Percentiles rank a stretch among this genome's conserved stretches.
Evolutionary conservation across 2,888 invertebrate genomes (phyloP).

Genomic region (Lepidonotus clava): DNA sequence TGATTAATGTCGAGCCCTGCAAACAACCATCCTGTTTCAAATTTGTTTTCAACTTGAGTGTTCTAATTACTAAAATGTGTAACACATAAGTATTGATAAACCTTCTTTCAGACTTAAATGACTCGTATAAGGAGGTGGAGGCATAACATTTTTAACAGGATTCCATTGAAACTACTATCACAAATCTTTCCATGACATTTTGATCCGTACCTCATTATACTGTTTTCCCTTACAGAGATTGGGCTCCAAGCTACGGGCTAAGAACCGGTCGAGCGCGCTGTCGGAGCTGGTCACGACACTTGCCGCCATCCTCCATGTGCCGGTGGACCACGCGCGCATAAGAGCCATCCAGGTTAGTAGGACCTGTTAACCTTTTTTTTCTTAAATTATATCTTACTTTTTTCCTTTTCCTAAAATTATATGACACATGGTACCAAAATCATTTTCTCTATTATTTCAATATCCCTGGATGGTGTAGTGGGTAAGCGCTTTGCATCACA

Average conservation of each 20-base stretch:
- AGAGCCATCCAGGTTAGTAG: not conserved
- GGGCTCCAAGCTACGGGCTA: not conserved
- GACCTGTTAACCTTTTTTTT: no score
- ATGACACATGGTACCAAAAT: no score
- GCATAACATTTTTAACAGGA: not conserved
- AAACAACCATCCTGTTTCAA: no score
- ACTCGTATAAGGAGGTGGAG: not conserved
- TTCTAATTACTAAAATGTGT: not conserved
- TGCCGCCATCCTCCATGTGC: not conserved
- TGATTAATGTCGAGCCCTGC: no score
- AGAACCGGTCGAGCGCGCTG: not conserved
- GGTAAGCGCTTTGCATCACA: no score
- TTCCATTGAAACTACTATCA: not conserved
- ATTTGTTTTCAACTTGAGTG: not conserved
- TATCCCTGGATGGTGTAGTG: no score
- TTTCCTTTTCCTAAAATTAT: no score
- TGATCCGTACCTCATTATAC: not conserved
- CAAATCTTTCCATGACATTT: not conserved
- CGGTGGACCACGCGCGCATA: conserved; percentile 26
- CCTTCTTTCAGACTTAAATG: not conserved
- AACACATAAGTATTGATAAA: not conserved
- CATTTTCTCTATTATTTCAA: no score
- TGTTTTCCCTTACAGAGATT: not conserved
- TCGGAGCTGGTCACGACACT: not conserved
- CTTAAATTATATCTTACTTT: no score